Base-by-base conservation (phyloP, 2,113 vertebrate species). In the Alaudala cheleensis region DNA sequence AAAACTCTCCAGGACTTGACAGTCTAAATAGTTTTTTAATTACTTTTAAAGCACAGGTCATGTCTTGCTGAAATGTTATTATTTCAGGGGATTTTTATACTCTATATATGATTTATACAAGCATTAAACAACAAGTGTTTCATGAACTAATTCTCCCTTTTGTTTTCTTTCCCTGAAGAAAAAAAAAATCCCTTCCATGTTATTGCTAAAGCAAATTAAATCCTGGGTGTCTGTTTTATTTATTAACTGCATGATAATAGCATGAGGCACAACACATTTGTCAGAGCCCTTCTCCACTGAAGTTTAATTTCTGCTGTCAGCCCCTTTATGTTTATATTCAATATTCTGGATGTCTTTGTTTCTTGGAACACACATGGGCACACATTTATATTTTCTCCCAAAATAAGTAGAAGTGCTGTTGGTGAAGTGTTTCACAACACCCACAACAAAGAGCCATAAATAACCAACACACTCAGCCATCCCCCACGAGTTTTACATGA, bases 201-300 rank as follows among this genome's bases (percentile, higher is more conserved):
- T 81, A 60, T 54, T 92, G 72, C 57, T 85, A 85, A n/a, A 86
- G 77, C 92, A 97, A 96, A 97, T 93, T 93, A 93, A 96, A 95
- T 82, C 60, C 56, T 37, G 58, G 73, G 67, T 57, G 47, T 76
- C 82, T 85, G 82, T 88, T 93, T 96, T 94, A 97, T 96, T 96
- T 95, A 95, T 94, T 95, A 96, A 92, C 76, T 70, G 51, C 70
- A 81, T 60, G 91, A 91, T 89, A 93, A 95, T 81, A 93, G 31
- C 88, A 84, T 42, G 60, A 88, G 80, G 49, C 45, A 14, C 51
- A 81, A 93, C n/a, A 84, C 54, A 94, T 57, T 94, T 77, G 82
- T 88, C 86, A 95, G 93, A 91, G 70, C 71, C 71, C 70, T 2
- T 62, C 89, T 92, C 91, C 65, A 64, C 72, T 77, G 69, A 83